phyloP scores from a whole-genome alignment of 2,888 invertebrate genomes.

The Cacoxenus indagator region DNA sequence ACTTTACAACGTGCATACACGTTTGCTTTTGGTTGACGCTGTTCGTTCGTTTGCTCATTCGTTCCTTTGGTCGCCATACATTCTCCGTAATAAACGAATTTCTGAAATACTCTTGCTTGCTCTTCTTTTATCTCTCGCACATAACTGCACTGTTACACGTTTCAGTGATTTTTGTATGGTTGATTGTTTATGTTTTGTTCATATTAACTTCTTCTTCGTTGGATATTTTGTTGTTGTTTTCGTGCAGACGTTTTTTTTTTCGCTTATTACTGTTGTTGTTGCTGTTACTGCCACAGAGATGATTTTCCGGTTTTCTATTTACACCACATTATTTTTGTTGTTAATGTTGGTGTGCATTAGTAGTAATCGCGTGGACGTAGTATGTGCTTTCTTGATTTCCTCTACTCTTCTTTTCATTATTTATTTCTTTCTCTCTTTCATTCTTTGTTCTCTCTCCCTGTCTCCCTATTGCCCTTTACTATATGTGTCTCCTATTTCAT shows the following conservation, averaged over 20 bases:
- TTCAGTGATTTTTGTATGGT: background rate
- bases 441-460: too few species aligned
- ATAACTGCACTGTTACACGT: background rate
- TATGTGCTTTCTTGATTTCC: too few species aligned
- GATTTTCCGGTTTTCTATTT: slow-evolving; percentile 1
- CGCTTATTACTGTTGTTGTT: background rate
- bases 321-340: background rate
- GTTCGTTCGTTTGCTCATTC: too few species aligned
- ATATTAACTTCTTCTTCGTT: background rate
- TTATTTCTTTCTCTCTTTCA: too few species aligned
- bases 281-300: background rate
- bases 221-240: background rate
- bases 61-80: too few species aligned
- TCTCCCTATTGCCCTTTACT: too few species aligned
- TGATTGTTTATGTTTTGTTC: background rate
- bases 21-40: too few species aligned
- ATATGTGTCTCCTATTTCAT: too few species aligned
- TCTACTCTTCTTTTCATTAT: too few species aligned
- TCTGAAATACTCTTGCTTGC: background rate
- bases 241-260: background rate
- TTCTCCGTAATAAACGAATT: too few species aligned
- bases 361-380: background rate
- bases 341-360: background rate
- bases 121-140: background rate
- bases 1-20: too few species aligned